phyloP scores from a whole-genome alignment of 2,113 vertebrate genomes.

The Colistium nudipinnis region DNA sequence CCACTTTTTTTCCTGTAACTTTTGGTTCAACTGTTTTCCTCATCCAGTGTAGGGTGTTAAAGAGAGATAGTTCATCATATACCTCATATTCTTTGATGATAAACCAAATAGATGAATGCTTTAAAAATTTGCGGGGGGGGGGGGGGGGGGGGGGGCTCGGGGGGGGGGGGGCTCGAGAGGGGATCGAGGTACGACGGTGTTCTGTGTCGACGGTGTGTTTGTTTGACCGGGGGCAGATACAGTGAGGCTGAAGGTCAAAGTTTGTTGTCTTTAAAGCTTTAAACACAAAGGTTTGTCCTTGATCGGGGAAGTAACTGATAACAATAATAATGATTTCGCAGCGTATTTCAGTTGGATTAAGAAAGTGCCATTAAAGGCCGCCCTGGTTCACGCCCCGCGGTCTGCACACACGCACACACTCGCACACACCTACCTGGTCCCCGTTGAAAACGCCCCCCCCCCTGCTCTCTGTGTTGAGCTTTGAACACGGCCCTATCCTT shows the following conservation, averaged over 20 bases:
- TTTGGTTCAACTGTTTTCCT: conserved; percentile 51
- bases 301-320: conserved; percentile 39
- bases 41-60: conserved; percentile 77
- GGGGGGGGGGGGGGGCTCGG: too few relatives aligned
- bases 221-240: conserved; percentile 26
- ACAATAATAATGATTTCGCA: conserved; percentile 1
- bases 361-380: conserved; percentile 23
- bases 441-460: conserved; percentile 57
- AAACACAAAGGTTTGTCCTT: conserved; percentile 27
- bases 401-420: conserved; percentile 3
- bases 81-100: conserved; percentile 94
- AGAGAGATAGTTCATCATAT: conserved; percentile 93
- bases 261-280: conserved; percentile 11
- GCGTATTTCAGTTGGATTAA: conserved; percentile 28
- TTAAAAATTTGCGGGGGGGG: conserved; percentile 79
- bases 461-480: conserved; percentile 69
- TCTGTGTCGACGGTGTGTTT: conserved; percentile 30
- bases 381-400: conserved; percentile 43
- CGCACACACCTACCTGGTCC: conserved; percentile 26
- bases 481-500: conserved; percentile 71
- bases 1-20: conserved; percentile 61
- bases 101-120: conserved; percentile 90
- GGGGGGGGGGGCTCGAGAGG: conserved; percentile 50
- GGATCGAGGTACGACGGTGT: conserved; percentile 39
- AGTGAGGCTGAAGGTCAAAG: conserved; percentile 32